Percentiles rank a stretch among this genome's conserved stretches.
These are phyloP conservation scores for Poliocrania exsul DNA, from an alignment of 2,797 vertebrate species.

Conservation along the genomic window DNA sequence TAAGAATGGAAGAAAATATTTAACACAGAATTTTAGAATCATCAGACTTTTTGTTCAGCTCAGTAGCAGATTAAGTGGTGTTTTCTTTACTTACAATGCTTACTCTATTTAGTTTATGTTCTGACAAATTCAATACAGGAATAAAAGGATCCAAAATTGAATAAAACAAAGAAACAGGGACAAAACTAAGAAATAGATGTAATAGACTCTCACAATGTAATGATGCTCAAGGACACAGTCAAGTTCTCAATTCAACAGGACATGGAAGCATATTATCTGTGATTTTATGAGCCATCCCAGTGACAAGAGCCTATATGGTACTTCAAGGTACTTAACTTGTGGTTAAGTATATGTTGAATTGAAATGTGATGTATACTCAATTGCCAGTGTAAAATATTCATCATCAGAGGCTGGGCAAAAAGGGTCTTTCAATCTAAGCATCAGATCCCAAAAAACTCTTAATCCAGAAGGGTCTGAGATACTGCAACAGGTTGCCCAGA, in stretches of 20 bases:
- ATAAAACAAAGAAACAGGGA: background rate
- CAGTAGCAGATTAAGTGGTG: background rate
- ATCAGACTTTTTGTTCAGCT: background rate
- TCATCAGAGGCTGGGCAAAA: background rate
- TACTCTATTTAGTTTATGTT: background rate
- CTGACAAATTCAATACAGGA: background rate
- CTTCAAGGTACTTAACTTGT: background rate
- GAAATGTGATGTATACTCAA: rapidly evolving
- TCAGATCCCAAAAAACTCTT: background rate
- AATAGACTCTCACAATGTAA: background rate
- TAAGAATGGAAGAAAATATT: background rate
- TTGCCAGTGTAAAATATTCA: background rate
- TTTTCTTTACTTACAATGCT: background rate
- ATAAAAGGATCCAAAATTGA: background rate
- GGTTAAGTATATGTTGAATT: background rate
- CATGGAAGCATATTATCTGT: background rate
- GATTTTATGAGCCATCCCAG: background rate
- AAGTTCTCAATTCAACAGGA: background rate
- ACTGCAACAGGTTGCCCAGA: background rate
- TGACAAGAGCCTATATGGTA: background rate
- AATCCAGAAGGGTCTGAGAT: background rate
- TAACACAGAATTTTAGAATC: background rate
- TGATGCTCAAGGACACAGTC: background rate
- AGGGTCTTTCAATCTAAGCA: background rate
- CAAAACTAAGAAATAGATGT: background rate